Evolutionary conservation across 2,888 invertebrate genomes (phyloP).

Genomic region (Mimumesa dahlbomi): DNA sequence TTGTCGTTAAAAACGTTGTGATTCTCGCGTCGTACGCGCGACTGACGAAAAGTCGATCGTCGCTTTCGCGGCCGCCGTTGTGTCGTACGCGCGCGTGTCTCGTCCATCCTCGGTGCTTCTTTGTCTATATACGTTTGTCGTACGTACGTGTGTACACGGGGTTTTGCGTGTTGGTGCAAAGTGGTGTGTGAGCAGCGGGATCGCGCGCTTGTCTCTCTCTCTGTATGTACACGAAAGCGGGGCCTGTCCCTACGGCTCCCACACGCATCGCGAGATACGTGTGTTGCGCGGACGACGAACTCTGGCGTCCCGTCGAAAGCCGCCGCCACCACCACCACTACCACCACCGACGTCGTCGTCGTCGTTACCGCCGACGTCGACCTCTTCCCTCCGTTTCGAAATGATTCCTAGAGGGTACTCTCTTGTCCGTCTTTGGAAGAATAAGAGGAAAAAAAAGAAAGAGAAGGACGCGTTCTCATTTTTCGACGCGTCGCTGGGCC

Average conservation of each 20-base stretch:
- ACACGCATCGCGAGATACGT: slow-evolving; percentile 37
- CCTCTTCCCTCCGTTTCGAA: slow-evolving; percentile 35
- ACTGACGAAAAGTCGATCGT: slow-evolving; percentile 51
- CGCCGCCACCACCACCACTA: slow-evolving; percentile 14
- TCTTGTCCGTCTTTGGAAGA: neutral
- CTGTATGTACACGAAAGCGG: slow-evolving; percentile 11
- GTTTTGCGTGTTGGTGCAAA: neutral
- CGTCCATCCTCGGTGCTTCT: neutral
- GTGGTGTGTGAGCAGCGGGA: slow-evolving; percentile 7
- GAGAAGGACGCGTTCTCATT: neutral
- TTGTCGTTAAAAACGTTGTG: too few species aligned
- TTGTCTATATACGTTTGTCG: neutral
- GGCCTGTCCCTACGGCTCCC: slow-evolving; percentile 16
- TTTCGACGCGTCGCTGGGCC: neutral
- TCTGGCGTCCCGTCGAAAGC: slow-evolving; percentile 62
- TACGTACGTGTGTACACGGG: neutral
- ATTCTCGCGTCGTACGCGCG: too few species aligned
- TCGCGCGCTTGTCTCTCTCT: slow-evolving; percentile 3
- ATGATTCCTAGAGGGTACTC: slow-evolving; percentile 6
- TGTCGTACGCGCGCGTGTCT: slow-evolving; percentile 36
- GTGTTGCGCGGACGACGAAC: slow-evolving; percentile 71
- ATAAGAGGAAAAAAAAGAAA: too few species aligned
- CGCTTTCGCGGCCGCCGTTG: slow-evolving; percentile 14
- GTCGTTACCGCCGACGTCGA: neutral
- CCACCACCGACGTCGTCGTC: neutral